phyloP scores from a whole-genome alignment of 2,113 vertebrate species.

The Phylloscopus whistleri region DNA sequence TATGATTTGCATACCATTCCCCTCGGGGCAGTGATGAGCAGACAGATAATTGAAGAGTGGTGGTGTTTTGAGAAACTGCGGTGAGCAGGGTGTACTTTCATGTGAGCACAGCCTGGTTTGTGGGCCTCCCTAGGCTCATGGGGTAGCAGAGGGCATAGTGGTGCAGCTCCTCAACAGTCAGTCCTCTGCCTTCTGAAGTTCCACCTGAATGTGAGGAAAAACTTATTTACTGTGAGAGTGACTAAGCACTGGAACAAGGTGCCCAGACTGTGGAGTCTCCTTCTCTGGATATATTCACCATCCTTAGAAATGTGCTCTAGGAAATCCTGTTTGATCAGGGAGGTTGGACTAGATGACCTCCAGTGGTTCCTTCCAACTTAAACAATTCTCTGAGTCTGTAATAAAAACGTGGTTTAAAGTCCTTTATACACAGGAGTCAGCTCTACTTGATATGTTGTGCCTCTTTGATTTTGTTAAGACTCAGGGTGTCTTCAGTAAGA shows the following conservation, averaged over 20 bases:
- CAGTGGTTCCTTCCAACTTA: neutral
- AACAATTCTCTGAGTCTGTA: neutral
- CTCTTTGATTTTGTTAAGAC: neutral
- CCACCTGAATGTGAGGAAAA: neutral
- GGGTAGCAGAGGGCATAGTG: neutral
- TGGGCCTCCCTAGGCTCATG: neutral
- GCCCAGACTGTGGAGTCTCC: neutral
- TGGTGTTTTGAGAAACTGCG: neutral
- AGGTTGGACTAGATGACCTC: neutral
- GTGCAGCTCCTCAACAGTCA: neutral
- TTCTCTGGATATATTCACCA: neutral
- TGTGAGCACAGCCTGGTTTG: neutral
- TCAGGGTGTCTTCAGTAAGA: neutral
- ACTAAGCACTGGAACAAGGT: neutral
- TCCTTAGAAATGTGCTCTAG: neutral
- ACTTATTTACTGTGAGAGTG: neutral
- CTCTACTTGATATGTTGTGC: neutral
- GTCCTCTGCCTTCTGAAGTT: neutral
- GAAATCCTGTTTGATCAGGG: neutral
- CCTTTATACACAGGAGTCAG: neutral
- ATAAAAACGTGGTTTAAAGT: neutral
- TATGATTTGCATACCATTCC: constrained; percentile 18
- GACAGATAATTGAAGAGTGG: constrained; percentile 6
- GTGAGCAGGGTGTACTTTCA: neutral
- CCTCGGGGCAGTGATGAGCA: neutral